Conservation (phyloP, 2,888 invertebrate genomes). For the Iphiclides podalirius region DNA sequence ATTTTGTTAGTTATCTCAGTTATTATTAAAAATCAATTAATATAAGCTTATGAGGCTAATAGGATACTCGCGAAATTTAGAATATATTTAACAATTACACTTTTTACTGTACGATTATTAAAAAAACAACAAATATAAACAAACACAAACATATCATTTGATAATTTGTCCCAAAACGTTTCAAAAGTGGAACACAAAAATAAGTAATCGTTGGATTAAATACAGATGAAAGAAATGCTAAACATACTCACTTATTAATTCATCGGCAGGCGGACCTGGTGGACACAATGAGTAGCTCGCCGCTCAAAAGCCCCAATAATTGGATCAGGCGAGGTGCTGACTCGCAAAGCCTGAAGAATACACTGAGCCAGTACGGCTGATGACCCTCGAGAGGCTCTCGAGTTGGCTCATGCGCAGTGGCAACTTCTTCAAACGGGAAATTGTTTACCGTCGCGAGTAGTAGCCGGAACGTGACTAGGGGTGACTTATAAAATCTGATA, state of each 20-base stretch:
- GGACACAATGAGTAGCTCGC: slow-evolving; percentile 2
- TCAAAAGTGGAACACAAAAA: no score
- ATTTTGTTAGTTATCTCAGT: no score
- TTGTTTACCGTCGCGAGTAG: slow-evolving; percentile 24
- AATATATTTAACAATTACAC: no score
- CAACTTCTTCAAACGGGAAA: slow-evolving; percentile 36
- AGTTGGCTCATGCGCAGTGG: slow-evolving; percentile 57
- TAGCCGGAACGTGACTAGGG: slow-evolving; percentile 9
- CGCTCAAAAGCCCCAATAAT: slow-evolving; percentile 34
- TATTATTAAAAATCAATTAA: no score
- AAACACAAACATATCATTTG: no score
- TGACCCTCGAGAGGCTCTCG: slow-evolving; percentile 43
- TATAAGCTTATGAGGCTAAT: no score
- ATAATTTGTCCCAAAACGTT: no score
- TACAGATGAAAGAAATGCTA: no score
- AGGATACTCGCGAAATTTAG: no score
- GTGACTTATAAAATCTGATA: slow-evolving; percentile 10
- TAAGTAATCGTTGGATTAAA: no score
- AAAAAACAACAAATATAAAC: no score
- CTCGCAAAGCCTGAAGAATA: slow-evolving; percentile 34
- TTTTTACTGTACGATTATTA: no score
- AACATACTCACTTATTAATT: slow-evolving; percentile 13
- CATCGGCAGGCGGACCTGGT: slow-evolving; percentile 1
- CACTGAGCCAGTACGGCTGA: slow-evolving; percentile 27
- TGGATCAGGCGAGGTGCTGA: slow-evolving; percentile 46